Evolutionary conservation across 2,797 vertebrate species (phyloP), one percentile per base, ranked within the genome.

Genomic region (Urocyon cinereoargenteus): DNA sequence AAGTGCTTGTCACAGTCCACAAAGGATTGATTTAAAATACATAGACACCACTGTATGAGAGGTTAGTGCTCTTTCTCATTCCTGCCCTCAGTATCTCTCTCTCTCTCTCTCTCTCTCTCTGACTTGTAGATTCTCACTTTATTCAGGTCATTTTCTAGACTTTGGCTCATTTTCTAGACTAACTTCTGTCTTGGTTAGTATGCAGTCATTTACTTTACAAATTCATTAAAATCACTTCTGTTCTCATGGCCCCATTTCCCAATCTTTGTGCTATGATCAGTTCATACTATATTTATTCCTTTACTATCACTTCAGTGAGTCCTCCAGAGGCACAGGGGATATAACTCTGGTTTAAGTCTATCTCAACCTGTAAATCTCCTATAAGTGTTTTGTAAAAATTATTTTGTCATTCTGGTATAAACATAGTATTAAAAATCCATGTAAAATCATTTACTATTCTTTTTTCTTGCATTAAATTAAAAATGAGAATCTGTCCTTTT

Each of bases 401-500:
- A 89, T 66, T 93, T 87, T 89, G 73, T 84, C 86, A 86, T 94
- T 83, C 86, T 95, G 28, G 4, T 66, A 34, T 84, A 78, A 89
- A 78, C 18, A n/a, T 78, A 78, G 45, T 83, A 84, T 91, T 95
- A 61, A 92, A 93, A 62, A 89, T 79, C 22, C 62, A 83, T 36
- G 6, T 89, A 83, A 84, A 96, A 86, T 85, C 21, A 95, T 73
- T 97, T 94, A n/a, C 13, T 89, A 8, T 88, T 93, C 49, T 83
- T 96, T 96, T 95, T 83, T 7, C 85, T 95, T 91, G 22, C 11
- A 83, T 91, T 91, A 79, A 87, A 79, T 89, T 95, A 72, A 97
- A 95, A 94, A 86, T 70, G 11, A 96, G 87, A 79, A 72, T 84
- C 53, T 91, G 1, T 90, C 14, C 57, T 87, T 91, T 95, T 73